These are phyloP conservation scores for Hylia prasina DNA, from an alignment of 2,113 vertebrate species.

Conservation along the genomic window DNA sequence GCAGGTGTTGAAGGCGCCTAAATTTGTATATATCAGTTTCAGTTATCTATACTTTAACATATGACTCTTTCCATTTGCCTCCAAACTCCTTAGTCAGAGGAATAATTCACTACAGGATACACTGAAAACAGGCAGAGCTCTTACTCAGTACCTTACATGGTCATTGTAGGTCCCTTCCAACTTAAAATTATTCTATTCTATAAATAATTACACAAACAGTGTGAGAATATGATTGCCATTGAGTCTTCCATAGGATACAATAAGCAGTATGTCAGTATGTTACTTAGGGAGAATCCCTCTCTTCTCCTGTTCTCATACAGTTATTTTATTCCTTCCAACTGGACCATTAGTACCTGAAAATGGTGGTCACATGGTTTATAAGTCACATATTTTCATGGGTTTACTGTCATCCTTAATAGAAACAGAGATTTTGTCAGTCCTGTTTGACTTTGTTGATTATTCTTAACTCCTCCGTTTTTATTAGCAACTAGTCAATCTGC, in stretches of 20 bases:
- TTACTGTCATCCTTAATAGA: background rate
- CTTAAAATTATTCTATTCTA: background rate
- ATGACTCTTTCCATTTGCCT: background rate
- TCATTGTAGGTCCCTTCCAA: background rate
- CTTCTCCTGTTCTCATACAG: background rate
- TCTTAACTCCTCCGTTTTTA: slow-evolving; percentile 20
- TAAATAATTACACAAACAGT: background rate
- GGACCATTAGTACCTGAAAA: background rate
- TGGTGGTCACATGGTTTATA: background rate
- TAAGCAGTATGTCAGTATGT: accelerated
- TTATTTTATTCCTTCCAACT: background rate
- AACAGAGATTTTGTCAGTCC: background rate
- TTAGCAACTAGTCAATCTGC: background rate
- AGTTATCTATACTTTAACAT: background rate
- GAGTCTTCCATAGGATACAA: background rate
- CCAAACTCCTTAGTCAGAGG: background rate
- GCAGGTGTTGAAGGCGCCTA: background rate
- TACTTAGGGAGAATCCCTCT: accelerated
- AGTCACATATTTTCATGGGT: background rate
- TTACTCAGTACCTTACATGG: background rate
- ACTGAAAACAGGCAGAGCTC: accelerated
- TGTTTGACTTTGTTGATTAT: slow-evolving; percentile 14
- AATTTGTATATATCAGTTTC: background rate
- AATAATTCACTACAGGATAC: background rate
- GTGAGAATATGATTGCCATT: background rate